Base-by-base conservation (phyloP, 2,888 invertebrate species). In the Ptychoptera contaminata region DNA sequence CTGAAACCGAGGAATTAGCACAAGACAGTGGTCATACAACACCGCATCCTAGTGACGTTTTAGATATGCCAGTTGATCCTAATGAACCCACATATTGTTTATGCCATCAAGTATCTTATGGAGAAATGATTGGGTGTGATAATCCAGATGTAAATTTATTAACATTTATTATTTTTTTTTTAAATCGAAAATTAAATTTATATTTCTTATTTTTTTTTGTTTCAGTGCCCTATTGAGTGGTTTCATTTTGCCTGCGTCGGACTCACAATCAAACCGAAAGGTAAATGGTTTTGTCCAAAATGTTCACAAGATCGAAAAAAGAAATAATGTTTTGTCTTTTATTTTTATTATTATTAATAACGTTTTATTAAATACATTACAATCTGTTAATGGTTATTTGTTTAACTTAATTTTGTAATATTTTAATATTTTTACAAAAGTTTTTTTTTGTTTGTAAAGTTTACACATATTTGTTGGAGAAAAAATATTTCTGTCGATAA, bases 81-180 rank as follows among this genome's bases (percentile, higher is more conserved):
- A 97, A 97, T 60, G 97, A 98, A 62, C 97, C 97, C 0, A 96
- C 94, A 0, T 98, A 98, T 62, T 98, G 96, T 63, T 70, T 94
- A 35, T 98, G 97, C 59, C 93, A 96, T 65, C 96, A 97, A 75
- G 85, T 86, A 16, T 90, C 90, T 1, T 91, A 88, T 57, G 92
- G 91, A 40, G 87, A 91, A 69, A 93, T 93, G 91, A 88, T 92
- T 59, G 88, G 86, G 54, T 93, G 92, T 68, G 92, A 92, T 67
- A 91, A 91, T 69, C 77, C 78, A 42, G 84, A 85, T 51, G 64
- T 65, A 51, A 52, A 11, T 3, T 16, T n/a, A 9, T 7, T 14
- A 5, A 23, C n/a, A 14, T 37, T 40, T 14, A 37, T 5, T 16
- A 23, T 38, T 38, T 10, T 31, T 16, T 39, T 35, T 30, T 42